Evolutionary conservation across 2,797 vertebrate genomes (phyloP).

Genomic region (Aeoliscus strigatus): DNA sequence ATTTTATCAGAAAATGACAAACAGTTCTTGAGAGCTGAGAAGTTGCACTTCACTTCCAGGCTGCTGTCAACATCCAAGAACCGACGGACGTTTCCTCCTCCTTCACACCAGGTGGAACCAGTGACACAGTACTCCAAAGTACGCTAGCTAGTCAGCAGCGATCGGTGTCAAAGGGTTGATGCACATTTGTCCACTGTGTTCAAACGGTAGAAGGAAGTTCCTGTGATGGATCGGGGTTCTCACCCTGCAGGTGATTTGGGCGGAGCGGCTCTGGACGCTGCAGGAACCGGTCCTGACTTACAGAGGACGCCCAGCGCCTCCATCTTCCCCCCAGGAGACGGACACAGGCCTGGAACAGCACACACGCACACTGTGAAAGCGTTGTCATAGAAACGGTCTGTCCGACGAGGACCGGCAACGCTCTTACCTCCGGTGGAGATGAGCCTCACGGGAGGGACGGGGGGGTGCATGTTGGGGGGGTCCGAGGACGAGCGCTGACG

Average conservation of each 20-base stretch:
- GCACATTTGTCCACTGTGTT: too few species aligned
- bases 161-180: too few species aligned
- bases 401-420: not conserved
- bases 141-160: too few species aligned
- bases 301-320: slow-evolving; percentile 82
- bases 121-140: too few species aligned
- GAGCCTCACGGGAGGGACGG: slow-evolving; percentile 83
- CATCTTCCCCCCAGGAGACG: slow-evolving; percentile 81
- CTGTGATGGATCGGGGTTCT: too few species aligned
- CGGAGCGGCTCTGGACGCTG: slow-evolving; percentile 72
- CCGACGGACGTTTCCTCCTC: too few species aligned
- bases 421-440: slow-evolving; percentile 88
- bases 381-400: too few species aligned
- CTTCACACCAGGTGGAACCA: too few species aligned
- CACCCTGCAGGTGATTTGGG: slow-evolving; percentile 81
- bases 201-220: not conserved
- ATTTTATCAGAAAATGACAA: too few species aligned
- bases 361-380: not conserved
- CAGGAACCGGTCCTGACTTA: slow-evolving; percentile 70
- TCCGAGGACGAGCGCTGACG: slow-evolving; percentile 96
- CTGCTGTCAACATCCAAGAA: too few species aligned
- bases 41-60: too few species aligned
- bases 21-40: too few species aligned
- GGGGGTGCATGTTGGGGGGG: slow-evolving; percentile 96
- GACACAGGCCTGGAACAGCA: slow-evolving; percentile 70